Evolutionary conservation across 2,888 invertebrate genomes (phyloP), one percentile per base, ranked within the genome.

Genomic region (Aleiodes alternator): DNA sequence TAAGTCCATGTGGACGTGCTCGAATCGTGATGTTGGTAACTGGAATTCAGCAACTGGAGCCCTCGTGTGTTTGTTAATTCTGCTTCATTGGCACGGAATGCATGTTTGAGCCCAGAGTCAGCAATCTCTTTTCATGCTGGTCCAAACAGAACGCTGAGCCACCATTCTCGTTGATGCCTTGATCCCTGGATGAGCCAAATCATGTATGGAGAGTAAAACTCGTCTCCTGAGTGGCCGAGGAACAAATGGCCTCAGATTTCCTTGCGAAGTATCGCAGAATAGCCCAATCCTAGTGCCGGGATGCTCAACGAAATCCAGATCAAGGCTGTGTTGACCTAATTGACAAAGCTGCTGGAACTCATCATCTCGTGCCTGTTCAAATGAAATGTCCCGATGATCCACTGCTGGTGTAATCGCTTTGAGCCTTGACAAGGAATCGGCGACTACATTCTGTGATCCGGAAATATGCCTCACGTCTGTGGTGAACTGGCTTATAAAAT

Each of bases 401-500:
- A 57, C 57, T 23, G 57, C 57, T 31, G 12, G 12, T 57, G 23
- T 29, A 57, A 57, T 57, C 6, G 29, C 9, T 9, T 57, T 7
- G 12, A 57, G 7, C 11, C 57, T 23, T 29, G 57, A 57, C 29
- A 57, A 31, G 57, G 23, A 23, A 23, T 57, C 9, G 5, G 31
- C 31, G 31, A 5, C 31, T 31, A 31, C 31, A 31, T 31, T 31
- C 31, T 31, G 3, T 31, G 31, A 31, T 31, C 31, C 31, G 5
- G 61, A n/a, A 31, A 61, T 14, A 38, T 34, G 61, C 8, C 14
- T 9, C n/a, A 61, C 34, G 14, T 61, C 61, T 34, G 43, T 38
- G 29, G 61, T 31, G 34, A 38, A 61, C 14, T 61, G 61, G 8
- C 38, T n/a, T 7, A 61, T 61, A 38, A 61, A 61, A 34, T 61